A percentile compares a stretch with the other conserved stretches of the same genome.
Evolutionary conservation across 2,888 invertebrate species (phyloP).

Genomic region (Drosophila austrosaltans): DNA sequence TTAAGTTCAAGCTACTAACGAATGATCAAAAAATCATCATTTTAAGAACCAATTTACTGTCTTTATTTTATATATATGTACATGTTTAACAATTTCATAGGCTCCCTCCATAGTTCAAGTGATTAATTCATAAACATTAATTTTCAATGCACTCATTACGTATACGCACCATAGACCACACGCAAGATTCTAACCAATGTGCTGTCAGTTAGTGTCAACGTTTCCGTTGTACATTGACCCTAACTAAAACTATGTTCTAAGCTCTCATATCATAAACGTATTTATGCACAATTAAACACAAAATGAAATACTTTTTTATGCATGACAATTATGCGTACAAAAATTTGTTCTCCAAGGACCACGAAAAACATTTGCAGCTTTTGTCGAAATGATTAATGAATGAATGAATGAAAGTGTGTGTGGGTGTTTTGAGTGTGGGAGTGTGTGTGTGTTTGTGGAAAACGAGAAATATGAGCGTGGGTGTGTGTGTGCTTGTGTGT

Average conservation of each 20-base stretch:
- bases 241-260: constrained; percentile 28
- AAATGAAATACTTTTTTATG: constrained; percentile 59
- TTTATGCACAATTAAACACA: constrained; percentile 66
- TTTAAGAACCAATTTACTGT: too few relatives aligned
- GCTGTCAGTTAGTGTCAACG: constrained; percentile 9
- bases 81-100: too few relatives aligned
- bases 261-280: constrained; percentile 35
- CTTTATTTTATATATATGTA: too few relatives aligned
- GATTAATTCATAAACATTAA: background rate
- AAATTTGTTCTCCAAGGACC: constrained; percentile 46
- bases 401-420: constrained; percentile 43
- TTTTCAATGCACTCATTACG: background rate
- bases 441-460: constrained; percentile 15
- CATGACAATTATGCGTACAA: constrained; percentile 64
- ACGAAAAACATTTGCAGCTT: constrained; percentile 46
- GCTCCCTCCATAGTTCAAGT: too few relatives aligned
- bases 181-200: background rate
- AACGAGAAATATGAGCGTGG: constrained; percentile 7
- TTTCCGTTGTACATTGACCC: constrained; percentile 27
- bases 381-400: constrained; percentile 67
- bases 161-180: constrained; percentile 5
- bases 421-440: too few relatives aligned
- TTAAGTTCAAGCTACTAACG: too few relatives aligned
- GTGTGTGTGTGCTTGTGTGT: constrained; percentile 1
- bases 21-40: too few relatives aligned